Conservation (phyloP, 2,797 vertebrate species). For the Gobionotothen gibberifrons region DNA sequence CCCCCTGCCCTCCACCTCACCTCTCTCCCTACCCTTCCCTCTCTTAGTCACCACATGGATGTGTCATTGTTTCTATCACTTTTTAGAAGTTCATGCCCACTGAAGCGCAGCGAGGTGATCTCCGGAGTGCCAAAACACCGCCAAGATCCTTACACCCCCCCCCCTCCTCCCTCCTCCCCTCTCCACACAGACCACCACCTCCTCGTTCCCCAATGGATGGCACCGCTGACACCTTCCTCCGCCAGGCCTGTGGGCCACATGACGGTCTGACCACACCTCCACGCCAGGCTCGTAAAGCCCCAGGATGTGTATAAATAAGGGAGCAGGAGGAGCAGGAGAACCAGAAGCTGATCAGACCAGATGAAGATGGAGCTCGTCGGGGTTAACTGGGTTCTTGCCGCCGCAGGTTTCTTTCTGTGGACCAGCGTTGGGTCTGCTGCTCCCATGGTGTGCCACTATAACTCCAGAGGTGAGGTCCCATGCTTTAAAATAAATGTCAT, state of each 20-base stretch:
- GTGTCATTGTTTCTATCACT: conserved; percentile 91
- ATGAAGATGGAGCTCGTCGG: conserved; percentile 70
- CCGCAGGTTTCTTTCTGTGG: conserved; percentile 73
- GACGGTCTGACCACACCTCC: conserved; percentile 77
- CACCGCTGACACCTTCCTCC: conserved; percentile 65
- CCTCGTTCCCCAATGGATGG: conserved; percentile 74
- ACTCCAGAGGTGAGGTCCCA: conserved; percentile 80
- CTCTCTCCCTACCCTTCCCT: conserved; percentile 61
- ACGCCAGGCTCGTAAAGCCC: conserved; percentile 68
- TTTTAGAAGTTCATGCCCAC: conserved; percentile 89
- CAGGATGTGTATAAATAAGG: conserved; percentile 85
- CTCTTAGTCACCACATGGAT: conserved; percentile 83
- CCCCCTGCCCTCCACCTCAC: conserved; percentile 58
- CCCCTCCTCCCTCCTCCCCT: conserved; percentile 31
- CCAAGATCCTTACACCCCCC: conserved; percentile 79
- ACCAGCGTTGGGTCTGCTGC: conserved; percentile 66
- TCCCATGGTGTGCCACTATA: conserved; percentile 83
- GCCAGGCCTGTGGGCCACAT: conserved; percentile 65
- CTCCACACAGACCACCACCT: conserved; percentile 44
- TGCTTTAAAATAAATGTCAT: not conserved
- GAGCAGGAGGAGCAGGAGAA: conserved; percentile 51
- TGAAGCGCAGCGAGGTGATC: conserved; percentile 90
- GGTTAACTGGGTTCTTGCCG: conserved; percentile 64
- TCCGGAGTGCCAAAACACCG: conserved; percentile 85
- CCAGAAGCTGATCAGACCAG: conserved; percentile 45